A percentile compares a stretch with the other conserved stretches of the same genome.
These are phyloP conservation scores for Mus musculus DNA, from an alignment of 2,113 vertebrate genomes.

Conservation along the genomic window GRCm39 chrX:128411001-128411500, in stretches of 20 bases:
- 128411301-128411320: background rate
- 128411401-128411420: background rate
- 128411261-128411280: background rate
- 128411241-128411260: background rate
- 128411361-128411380: background rate
- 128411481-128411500: background rate
- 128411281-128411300: background rate
- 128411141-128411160: conserved; percentile 60
- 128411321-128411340: background rate
- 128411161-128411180: background rate
- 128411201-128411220: conserved; percentile 16
- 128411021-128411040: conserved; percentile 31
- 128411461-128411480: background rate
- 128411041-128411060: conserved; percentile 59
- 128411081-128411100: conserved; percentile 4
- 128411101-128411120: conserved; percentile 16
- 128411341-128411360: background rate
- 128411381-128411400: background rate
- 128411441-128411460: background rate
- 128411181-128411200: conserved; percentile 47
- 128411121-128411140: conserved; percentile 10
- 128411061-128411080: conserved; percentile 51
- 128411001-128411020: conserved; percentile 46
- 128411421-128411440: background rate
- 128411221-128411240: conserved; percentile 14